Conservation (phyloP, 2,113 vertebrate genomes). For the Callorhinus ursinus region DNA sequence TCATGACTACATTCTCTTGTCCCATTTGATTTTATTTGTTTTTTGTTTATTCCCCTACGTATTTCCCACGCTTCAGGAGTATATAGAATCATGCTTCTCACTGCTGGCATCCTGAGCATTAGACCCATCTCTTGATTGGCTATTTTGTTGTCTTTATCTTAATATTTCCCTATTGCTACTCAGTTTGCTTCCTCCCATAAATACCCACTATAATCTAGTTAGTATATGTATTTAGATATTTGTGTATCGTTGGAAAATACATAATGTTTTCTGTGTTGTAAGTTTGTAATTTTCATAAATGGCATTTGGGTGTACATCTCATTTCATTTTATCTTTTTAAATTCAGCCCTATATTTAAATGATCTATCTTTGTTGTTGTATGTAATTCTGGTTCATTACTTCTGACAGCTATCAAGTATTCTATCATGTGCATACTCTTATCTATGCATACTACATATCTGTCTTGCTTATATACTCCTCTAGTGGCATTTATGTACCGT, state of each 20-base stretch:
- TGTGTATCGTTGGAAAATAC: neutral
- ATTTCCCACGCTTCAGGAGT: neutral
- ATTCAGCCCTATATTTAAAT: neutral
- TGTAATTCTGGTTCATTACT: slow-evolving; percentile 4
- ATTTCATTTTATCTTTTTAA: neutral
- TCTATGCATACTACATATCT: neutral
- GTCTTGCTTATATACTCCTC: neutral
- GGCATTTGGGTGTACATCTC: neutral
- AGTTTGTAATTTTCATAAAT: slow-evolving; percentile 15
- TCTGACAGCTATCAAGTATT: neutral
- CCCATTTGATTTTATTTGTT: neutral
- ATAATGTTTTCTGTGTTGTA: neutral
- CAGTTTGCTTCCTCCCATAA: neutral
- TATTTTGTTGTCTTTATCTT: neutral
- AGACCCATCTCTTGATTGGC: neutral
- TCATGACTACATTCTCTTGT: neutral
- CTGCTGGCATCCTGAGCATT: neutral
- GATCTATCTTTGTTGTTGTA: neutral
- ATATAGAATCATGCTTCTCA: neutral
- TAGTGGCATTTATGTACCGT: neutral
- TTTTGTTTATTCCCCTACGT: neutral
- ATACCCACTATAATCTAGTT: slow-evolving; percentile 1
- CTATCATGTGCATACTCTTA: neutral
- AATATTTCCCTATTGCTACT: neutral
- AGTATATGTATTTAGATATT: neutral